Conservation (phyloP, 2,888 invertebrate species). For the Pasiphila rectangulata region DNA sequence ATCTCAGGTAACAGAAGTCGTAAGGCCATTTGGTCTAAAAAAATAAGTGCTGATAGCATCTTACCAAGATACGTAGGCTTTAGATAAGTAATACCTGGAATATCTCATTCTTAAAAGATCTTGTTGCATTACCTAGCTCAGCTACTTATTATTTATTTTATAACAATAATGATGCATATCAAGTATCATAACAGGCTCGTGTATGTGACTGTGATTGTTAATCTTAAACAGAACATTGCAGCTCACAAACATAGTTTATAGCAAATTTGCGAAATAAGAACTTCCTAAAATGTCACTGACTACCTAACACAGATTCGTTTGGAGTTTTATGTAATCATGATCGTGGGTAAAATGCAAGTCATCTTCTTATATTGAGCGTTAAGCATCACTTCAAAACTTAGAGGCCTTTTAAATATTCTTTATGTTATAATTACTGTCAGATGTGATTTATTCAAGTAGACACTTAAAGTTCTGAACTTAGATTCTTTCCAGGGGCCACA, state of each 20-base stretch:
- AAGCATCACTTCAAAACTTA: slow-evolving; percentile 16
- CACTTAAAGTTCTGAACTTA: neutral
- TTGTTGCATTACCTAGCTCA: neutral
- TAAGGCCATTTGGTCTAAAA: no score
- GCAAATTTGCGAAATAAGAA: slow-evolving; percentile 27
- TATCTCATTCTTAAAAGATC: no score
- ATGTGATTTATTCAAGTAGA: slow-evolving; percentile 16
- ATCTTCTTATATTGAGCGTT: slow-evolving; percentile 14
- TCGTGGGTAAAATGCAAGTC: slow-evolving; percentile 29
- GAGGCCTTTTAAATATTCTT: slow-evolving; percentile 10
- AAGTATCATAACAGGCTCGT: neutral
- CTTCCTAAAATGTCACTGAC: slow-evolving; percentile 31
- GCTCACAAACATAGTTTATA: slow-evolving; percentile 19
- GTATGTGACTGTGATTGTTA: slow-evolving; percentile 18
- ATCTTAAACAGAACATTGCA: slow-evolving; percentile 22
- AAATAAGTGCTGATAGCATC: no score
- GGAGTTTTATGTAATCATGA: slow-evolving; percentile 26
- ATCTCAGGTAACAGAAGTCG: no score
- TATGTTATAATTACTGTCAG: slow-evolving; percentile 21
- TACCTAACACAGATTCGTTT: slow-evolving; percentile 28
- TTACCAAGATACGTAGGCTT: no score
- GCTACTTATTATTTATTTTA: neutral
- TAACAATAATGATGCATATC: neutral
- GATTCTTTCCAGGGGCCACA: neutral
- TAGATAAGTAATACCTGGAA: no score